Evolutionary conservation across 2,797 vertebrate genomes (phyloP), one percentile per base, ranked within the genome.

Genomic region (Dendrocincla tyrannina): DNA sequence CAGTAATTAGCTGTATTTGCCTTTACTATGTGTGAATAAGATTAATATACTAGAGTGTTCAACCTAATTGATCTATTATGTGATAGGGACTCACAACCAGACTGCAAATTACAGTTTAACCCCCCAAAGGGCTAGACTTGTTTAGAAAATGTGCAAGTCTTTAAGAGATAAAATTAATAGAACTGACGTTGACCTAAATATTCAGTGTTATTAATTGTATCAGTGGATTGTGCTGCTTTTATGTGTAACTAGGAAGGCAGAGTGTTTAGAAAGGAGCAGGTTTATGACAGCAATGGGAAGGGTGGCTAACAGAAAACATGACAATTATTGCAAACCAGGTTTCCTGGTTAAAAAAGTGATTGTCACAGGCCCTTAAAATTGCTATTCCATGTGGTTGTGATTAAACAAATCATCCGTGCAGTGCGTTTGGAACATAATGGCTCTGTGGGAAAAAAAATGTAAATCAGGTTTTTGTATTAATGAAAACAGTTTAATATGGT

Each of bases 371-470:
- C 75, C 88, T 96, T 96, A 95, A 94, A 96, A 96, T 94, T 93
- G 95, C 90, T 91, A 23, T 95, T 96, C 95, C 94, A 93, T 95
- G 93, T 96, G 96, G 91, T 95, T 94, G 94, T 94, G 96, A 96
- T 96, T 97, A 97, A 96, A 96, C 92, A 96, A 96, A 96, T 96
- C 96, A 95, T 95, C 93, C 68, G 23, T 94, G 96, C 88, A 95
- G 90, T 0, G 63, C 0, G 3, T 94, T 95, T 93, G 94, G 94
- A 95, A 95, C 96, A 94, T 95, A 97, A 96, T 96, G 93, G 83
- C 96, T 97, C 96, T 96, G 93, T 96, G 95, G 96, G 96, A 96
- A 95, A 97, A 96, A 96, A 97, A 96, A 97, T 95, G 96, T 97
- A 97, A 96, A 97, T 96, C 95, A 94, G 96, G 96, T 95, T 96